These are phyloP conservation scores for Cariama cristata DNA, from an alignment of 2,113 vertebrate species.

Conservation along the genomic window DNA sequence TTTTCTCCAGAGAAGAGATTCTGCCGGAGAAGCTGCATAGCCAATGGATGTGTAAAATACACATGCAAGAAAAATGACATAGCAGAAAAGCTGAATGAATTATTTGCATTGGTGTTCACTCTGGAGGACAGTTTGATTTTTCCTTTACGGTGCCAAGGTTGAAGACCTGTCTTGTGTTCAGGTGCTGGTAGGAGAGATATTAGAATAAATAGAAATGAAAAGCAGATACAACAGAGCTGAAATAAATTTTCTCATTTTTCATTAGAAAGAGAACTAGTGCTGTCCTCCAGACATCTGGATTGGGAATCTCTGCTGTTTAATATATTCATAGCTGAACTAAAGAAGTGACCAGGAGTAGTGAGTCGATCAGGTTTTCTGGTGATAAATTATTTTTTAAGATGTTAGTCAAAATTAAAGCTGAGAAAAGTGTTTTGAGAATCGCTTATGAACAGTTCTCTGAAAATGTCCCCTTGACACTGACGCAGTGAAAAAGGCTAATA, in stretches of 20 bases:
- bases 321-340: neutral
- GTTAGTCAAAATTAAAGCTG: neutral
- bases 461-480: neutral
- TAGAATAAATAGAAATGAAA: neutral
- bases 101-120: neutral
- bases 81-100: neutral
- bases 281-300: neutral
- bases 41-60: neutral
- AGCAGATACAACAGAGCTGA: neutral
- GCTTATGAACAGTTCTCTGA: neutral
- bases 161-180: neutral
- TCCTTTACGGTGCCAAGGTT: neutral
- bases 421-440: neutral
- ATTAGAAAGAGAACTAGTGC: neutral
- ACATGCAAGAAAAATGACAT: neutral
- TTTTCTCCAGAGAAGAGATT: slow-evolving; percentile 21
- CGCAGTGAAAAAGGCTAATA: neutral
- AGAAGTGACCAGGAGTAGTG: neutral
- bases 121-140: neutral
- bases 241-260: neutral
- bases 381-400: neutral
- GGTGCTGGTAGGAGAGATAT: neutral
- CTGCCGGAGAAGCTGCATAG: neutral
- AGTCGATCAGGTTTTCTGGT: neutral
- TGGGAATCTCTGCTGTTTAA: neutral